Evolutionary conservation across 2,113 vertebrate genomes (phyloP).

Genomic region (Gorsachius goisagi): DNA sequence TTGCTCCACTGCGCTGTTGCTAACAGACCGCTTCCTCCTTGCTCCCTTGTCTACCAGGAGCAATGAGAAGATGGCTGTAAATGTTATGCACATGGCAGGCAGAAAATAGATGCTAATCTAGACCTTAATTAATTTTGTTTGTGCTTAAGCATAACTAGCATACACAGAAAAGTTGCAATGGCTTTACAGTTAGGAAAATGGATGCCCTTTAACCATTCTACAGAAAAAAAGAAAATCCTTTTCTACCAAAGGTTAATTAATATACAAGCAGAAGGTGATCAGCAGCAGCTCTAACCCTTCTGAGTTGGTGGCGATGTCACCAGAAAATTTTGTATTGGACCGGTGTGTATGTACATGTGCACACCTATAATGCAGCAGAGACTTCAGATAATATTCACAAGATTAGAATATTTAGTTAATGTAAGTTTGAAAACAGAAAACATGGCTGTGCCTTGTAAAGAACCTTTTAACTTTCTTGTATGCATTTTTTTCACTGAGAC

Average conservation of each 20-base stretch:
- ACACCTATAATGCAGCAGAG: fast-evolving
- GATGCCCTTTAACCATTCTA: background rate
- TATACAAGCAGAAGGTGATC: background rate
- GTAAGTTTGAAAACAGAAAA: background rate
- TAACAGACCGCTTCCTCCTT: background rate
- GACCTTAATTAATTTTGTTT: background rate
- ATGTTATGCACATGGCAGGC: background rate
- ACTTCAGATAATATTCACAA: background rate
- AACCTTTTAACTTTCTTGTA: background rate
- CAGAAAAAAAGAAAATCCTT: background rate
- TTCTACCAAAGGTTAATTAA: background rate
- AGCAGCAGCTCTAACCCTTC: background rate
- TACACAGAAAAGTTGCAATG: background rate
- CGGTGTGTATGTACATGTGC: background rate
- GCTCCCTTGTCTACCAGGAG: background rate
- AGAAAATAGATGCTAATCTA: background rate
- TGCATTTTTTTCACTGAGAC: background rate
- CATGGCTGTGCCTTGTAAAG: background rate
- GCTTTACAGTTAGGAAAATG: background rate
- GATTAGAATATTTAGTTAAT: background rate
- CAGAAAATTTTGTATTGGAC: background rate
- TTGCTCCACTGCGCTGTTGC: background rate
- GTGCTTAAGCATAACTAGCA: background rate
- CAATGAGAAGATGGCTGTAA: background rate
- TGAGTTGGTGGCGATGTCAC: background rate